Percentiles rank a stretch among this genome's conserved stretches.
These are phyloP conservation scores for Ametastegia equiseti DNA, from an alignment of 2,888 invertebrate species.

Conservation along the genomic window DNA sequence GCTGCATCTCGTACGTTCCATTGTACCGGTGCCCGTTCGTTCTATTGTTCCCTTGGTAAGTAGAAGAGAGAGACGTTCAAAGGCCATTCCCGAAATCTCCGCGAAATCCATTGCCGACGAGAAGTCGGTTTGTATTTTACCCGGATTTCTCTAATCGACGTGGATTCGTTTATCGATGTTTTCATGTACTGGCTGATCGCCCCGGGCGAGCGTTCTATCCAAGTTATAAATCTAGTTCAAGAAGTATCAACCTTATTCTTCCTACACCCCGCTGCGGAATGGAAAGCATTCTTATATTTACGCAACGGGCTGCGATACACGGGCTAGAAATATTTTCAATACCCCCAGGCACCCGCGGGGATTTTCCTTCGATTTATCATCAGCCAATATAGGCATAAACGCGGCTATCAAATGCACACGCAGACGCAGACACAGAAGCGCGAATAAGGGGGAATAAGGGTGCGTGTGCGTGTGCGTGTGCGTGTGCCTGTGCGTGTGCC, in stretches of 20 bases:
- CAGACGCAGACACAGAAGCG: neutral
- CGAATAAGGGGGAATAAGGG: neutral
- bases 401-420: neutral
- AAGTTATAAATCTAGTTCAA: neutral
- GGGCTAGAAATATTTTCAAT: neutral
- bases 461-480: neutral
- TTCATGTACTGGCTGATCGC: too few species aligned
- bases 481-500: too few species aligned
- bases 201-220: neutral
- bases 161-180: too few species aligned
- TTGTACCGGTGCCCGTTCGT: neutral
- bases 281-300: conserved; percentile 22
- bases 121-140: neutral
- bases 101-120: neutral
- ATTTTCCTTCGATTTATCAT: conserved; percentile 35
- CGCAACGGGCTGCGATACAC: neutral
- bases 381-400: conserved; percentile 26
- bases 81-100: neutral
- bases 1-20: neutral
- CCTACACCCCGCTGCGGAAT: too few species aligned
- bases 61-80: neutral
- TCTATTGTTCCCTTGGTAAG: neutral
- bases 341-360: neutral
- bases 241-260: neutral
- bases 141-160: neutral